These are phyloP conservation scores for Myiopsitta monachus DNA, from an alignment of 2,113 vertebrate species.

Conservation along the genomic window DNA sequence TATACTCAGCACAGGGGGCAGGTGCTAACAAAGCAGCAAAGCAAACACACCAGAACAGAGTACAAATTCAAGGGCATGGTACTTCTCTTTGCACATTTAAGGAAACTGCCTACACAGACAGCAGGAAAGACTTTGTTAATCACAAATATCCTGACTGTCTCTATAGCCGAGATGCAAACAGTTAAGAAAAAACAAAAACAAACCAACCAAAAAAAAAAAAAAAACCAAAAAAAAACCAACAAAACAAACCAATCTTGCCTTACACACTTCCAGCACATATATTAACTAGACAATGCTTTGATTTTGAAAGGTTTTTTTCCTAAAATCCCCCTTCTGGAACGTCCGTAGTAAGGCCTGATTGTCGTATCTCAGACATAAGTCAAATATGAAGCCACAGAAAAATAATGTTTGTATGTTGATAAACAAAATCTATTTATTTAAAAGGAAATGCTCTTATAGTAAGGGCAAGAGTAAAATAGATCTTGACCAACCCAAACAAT, in stretches of 20 bases:
- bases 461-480: fast-evolving
- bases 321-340: background rate
- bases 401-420: fast-evolving
- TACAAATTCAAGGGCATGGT: background rate
- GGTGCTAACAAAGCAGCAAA: background rate
- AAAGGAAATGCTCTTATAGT: background rate
- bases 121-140: background rate
- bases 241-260: too few species aligned
- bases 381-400: background rate
- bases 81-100: background rate
- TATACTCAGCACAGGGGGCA: background rate
- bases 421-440: background rate
- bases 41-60: background rate
- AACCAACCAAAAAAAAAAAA: background rate
- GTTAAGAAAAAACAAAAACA: background rate
- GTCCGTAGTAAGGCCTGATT: background rate
- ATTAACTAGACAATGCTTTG: background rate
- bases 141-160: background rate
- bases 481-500: fast-evolving
- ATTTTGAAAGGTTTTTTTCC: background rate
- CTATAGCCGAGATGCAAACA: background rate
- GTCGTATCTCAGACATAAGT: background rate
- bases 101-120: background rate
- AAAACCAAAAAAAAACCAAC: background rate
- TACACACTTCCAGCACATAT: fast-evolving